Base-by-base conservation (phyloP, 2,113 vertebrate species). In the Antennarius striatus region DNA sequence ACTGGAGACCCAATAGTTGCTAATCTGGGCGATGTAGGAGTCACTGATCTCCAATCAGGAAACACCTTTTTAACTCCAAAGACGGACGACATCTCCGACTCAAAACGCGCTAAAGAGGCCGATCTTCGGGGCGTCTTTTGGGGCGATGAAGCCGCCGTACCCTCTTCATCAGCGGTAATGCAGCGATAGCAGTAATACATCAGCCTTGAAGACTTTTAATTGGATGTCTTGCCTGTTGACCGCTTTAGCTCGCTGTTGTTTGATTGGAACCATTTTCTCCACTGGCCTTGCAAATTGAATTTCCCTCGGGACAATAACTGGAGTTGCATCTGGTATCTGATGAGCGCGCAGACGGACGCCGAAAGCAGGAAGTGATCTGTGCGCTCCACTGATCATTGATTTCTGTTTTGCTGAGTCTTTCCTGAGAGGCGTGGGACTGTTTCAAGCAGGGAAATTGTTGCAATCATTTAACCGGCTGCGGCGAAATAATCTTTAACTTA, bases 331-430 rank as follows among this genome's bases (percentile, higher is more conserved):
- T 47, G 1, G 62, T 7, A 30, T 78, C 46, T 68, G 75, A 79
- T 63, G 73, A 72, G 71, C 49, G 16, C 4, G 52, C 55, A 46
- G 15, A 32, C 69, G 0, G 60, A 63, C 61, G 75, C 63, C 43
- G 66, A 81, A 15, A 68, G 63, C 71, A 77, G 40, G 63, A 81
- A 73, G 29, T 51, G 63, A 72, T 75, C 46, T 13, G 50, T 36
- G 58, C 28, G 28, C 75, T 70, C 73, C 75, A 54, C 51, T 50
- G 42, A 71, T 22, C 75, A 82, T 88, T 66, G 76, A 82, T 86
- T 77, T 71, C 46, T 77, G 1, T 63, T 82, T 68, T 58, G 63
- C 51, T 45, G 72, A 68, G 42, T 68, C 48, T 56, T 65, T 56
- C 53, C 63, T 29, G 57, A 71, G 68, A 56, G 28, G 43, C 4